Evolutionary conservation across 2,797 vertebrate genomes (phyloP).

Genomic region (Sebastes vulpes): DNA sequence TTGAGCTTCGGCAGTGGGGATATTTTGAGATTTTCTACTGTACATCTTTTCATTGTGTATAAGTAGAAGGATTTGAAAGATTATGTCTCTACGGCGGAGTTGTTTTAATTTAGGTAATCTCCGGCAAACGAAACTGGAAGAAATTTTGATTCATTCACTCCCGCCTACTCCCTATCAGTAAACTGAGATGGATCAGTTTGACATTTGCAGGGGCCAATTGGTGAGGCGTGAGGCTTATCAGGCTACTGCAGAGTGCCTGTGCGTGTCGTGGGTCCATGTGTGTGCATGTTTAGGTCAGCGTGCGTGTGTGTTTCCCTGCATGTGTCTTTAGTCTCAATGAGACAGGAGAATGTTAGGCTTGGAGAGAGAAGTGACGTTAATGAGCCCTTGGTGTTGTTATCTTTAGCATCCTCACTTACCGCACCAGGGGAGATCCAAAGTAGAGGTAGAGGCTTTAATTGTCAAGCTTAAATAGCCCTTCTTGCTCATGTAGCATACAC

Average conservation of each 20-base stretch:
- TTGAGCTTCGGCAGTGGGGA: slow-evolving; percentile 45
- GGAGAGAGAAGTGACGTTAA: slow-evolving; percentile 68
- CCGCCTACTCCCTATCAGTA: slow-evolving; percentile 55
- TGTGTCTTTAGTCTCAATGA: slow-evolving; percentile 30
- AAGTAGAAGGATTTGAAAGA: slow-evolving; percentile 67
- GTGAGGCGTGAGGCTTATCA: slow-evolving; percentile 72
- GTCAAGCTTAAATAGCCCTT: slow-evolving; percentile 66
- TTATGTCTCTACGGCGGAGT: slow-evolving; percentile 47
- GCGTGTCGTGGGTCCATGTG: slow-evolving; percentile 14
- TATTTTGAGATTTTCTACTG: slow-evolving; percentile 50
- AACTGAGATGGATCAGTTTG: slow-evolving; percentile 58
- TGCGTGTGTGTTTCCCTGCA: slow-evolving; percentile 8
- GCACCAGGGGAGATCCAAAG: slow-evolving; percentile 72
- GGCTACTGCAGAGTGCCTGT: slow-evolving; percentile 43
- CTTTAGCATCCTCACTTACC: slow-evolving; percentile 69
- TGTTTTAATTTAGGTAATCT: slow-evolving; percentile 72
- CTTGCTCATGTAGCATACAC: slow-evolving; percentile 29
- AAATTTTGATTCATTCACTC: slow-evolving; percentile 59
- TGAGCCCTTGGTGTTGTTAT: slow-evolving; percentile 74
- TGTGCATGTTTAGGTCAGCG: slow-evolving; percentile 29
- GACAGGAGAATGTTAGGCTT: slow-evolving; percentile 34
- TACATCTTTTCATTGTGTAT: slow-evolving; percentile 45
- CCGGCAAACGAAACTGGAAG: slow-evolving; percentile 50
- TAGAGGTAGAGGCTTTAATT: slow-evolving; percentile 62
- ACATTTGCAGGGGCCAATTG: slow-evolving; percentile 79